A percentile compares a stretch with the other conserved stretches of the same genome.
phyloP scores from a whole-genome alignment of 1,140 invertebrate genomes.

The Temnothorax curvispinosus region DNA sequence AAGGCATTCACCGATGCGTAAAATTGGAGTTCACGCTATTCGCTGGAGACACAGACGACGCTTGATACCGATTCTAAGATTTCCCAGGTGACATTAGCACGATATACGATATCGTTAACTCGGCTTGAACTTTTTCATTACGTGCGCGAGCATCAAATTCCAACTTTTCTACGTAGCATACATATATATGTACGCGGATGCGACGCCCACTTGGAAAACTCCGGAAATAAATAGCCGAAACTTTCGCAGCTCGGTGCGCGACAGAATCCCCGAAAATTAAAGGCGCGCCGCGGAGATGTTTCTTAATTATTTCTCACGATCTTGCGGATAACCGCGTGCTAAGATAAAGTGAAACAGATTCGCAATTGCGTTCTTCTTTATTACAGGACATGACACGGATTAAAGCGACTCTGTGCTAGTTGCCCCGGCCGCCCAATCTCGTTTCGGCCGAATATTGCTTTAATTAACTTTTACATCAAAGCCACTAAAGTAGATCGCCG shows the following conservation, averaged over 20 bases:
- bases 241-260: background rate
- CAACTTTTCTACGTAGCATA: slow-evolving; percentile 35
- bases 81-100: slow-evolving; percentile 67
- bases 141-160: slow-evolving; percentile 15
- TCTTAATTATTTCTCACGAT: slow-evolving; percentile 60
- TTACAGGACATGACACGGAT: slow-evolving; percentile 18
- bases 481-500: slow-evolving; percentile 45
- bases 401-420: background rate
- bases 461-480: slow-evolving; percentile 69
- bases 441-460: slow-evolving; percentile 43
- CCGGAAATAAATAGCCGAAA: slow-evolving; percentile 50
- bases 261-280: slow-evolving; percentile 47
- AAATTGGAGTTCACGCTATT: slow-evolving; percentile 64
- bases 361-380: slow-evolving; percentile 38
- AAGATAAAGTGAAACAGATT: slow-evolving; percentile 54
- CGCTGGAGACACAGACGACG: slow-evolving; percentile 25
- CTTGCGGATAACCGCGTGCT: slow-evolving; percentile 8
- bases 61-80: slow-evolving; percentile 66
- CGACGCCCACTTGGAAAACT: slow-evolving; percentile 16
- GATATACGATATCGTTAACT: slow-evolving; percentile 50
- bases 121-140: slow-evolving; percentile 44
- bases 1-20: slow-evolving; percentile 64
- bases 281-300: slow-evolving; percentile 46
- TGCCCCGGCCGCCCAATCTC: background rate
- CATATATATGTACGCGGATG: background rate